Base-by-base conservation (phyloP, 2,888 invertebrate genomes). In the Carabus problematicus region DNA sequence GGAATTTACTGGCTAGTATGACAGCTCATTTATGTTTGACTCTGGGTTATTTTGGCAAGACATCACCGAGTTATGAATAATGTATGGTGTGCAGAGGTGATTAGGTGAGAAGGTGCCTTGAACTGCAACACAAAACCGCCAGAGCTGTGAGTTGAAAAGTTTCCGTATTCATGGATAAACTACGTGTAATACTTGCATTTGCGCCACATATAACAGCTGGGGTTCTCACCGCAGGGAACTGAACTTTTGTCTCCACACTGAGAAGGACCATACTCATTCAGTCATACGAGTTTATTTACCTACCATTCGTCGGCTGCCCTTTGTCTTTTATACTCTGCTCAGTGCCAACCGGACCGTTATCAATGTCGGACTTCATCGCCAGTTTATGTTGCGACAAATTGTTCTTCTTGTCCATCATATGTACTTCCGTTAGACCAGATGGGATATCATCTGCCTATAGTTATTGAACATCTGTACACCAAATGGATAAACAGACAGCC, bases 121-220 rank as follows among this genome's bases (percentile, higher is more conserved):
- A 8, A n/a, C 16, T 1, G 47, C 47, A 47, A 0, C 16, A 47
- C 16, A 29, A 6, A 2, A 29, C 29, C 29, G 29, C 29, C 6
- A 47, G 47, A 47, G 47, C n/a, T 47, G 12, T 16, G 16, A 47
- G 16, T n/a, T 8, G 16, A 47, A 47, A 47, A 47, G 12, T 47
- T 47, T 47, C 16, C 11, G 16, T 29, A 29, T 29, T 29, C 29
- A 29, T 29, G 29, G 29, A 29, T 47, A 47, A 47, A 14, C 12
- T 16, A 47, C 16, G 16, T 16, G 11, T 47, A 47, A 8, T 8
- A 47, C 47, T 47, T 14, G 47, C n/a, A 47, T 47, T 47, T 14
- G n/a, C 11, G n/a, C 9, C 47, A 6, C 29, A 6, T 29, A 47
- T 47, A 47, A 47, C 47, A 47, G 47, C 47, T 47, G 47, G 29